A percentile compares a stretch with the other conserved stretches of the same genome.
These are phyloP conservation scores for Dicyrtoma fusca DNA, from an alignment of 2,888 invertebrate species.

Conservation along the genomic window DNA sequence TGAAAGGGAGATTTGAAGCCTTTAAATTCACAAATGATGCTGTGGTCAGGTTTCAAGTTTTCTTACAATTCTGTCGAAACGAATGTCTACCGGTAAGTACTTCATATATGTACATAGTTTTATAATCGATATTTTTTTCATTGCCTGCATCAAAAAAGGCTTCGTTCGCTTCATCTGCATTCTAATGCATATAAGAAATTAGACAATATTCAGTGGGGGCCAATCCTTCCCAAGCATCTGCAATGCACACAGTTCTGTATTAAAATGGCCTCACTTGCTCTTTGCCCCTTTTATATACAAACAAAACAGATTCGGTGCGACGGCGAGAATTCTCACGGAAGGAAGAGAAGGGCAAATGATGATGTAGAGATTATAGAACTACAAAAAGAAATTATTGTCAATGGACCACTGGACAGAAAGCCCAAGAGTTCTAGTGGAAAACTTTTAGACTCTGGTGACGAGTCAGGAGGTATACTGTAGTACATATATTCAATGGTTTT, in stretches of 20 bases:
- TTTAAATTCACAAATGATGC: constrained; percentile 87
- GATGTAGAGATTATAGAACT: constrained; percentile 47
- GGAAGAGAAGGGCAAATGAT: constrained; percentile 39
- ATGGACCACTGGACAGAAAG: constrained; percentile 44
- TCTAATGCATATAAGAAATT: no score
- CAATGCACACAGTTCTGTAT: no score
- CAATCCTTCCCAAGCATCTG: no score
- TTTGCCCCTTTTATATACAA: no score
- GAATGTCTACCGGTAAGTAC: constrained; percentile 68
- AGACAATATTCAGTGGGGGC: no score
- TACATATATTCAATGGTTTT: background rate
- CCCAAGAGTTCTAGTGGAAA: constrained; percentile 29
- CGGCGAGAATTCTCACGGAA: constrained; percentile 51
- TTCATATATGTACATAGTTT: no score
- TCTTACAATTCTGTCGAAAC: constrained; percentile 77
- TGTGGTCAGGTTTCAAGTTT: constrained; percentile 70
- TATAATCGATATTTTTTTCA: no score
- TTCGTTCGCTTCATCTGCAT: no score
- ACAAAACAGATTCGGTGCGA: constrained; percentile 49
- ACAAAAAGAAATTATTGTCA: constrained; percentile 54
- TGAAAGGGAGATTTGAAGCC: constrained; percentile 69
- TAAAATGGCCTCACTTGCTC: no score
- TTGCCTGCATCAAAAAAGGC: no score
- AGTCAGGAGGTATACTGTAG: constrained; percentile 9
- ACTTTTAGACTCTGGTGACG: background rate